Base-by-base conservation (phyloP, 2,797 vertebrate species). In the Melanogrammus aeglefinus region DNA sequence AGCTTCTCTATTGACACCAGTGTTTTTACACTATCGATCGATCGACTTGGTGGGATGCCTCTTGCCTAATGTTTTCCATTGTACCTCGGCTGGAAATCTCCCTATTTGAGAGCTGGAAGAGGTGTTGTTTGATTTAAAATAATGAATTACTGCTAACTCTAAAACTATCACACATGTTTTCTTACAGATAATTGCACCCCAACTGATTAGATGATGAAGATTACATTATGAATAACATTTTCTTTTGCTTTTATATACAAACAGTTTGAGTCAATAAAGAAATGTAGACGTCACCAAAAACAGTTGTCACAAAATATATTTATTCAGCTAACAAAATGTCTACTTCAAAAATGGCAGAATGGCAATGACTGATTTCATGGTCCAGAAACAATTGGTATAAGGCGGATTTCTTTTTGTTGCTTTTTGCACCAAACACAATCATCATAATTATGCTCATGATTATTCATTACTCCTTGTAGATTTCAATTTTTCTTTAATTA, bases 221-320 rank as follows among this genome's bases (percentile, higher is more conserved):
- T n/a, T 12, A 63, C 57, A 63, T 63, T 27, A 69, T 69, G 63
- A 69, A 63, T n/a, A 7, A 69, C 63, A 27, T 69, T 69, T 27
- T 1, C 18, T 66, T 66, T 27, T 12, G 57, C 57, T n/a, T n/a
- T 21, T 57, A 57, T 21, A 66, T 24, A 66, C 8, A 27, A n/a
- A 27, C 57, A 66, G 6, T 27, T 66, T 27, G n/a, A 24, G 57
- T n/a, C 51, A 7, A 71, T 33, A 14, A 72, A 35, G 14, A 72
- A 72, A 72, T 18, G 4, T 29, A 71, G 69, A 71, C 24, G 6
- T 70, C 24, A 35, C 33, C 18, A 14, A 72, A 82, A 66, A 76
- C 16, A 16, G 73, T 77, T 72, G 77, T 93, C 88, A 82, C 90
- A 93, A 93, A 93, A 92, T 92, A 91, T 84, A 88, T 95, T 94